A percentile compares a stretch with the other conserved stretches of the same genome.
phyloP scores from a whole-genome alignment of 2,113 vertebrate genomes.

The Gnathonemus longibarbis region DNA sequence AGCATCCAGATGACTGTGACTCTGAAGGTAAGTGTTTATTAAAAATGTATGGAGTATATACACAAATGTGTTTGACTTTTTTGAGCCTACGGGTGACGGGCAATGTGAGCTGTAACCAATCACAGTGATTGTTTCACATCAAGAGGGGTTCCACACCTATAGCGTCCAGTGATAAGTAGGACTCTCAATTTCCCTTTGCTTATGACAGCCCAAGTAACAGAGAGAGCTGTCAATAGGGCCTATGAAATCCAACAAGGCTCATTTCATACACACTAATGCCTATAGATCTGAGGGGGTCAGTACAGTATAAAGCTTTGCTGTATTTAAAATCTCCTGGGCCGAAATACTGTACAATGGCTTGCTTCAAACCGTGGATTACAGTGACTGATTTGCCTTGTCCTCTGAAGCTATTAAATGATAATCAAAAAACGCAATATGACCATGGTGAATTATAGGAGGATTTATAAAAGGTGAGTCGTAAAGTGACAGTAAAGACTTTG shows the following conservation, averaged over 20 bases:
- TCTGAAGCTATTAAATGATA: neutral
- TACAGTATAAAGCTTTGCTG: neutral
- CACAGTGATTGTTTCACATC: neutral
- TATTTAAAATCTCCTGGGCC: neutral
- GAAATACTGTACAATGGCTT: neutral
- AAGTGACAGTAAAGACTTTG: neutral
- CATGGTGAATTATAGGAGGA: neutral
- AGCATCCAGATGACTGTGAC: neutral
- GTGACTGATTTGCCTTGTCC: neutral
- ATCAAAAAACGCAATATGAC: neutral
- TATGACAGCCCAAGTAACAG: neutral
- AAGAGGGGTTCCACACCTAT: neutral
- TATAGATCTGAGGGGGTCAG: neutral
- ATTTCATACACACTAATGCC: neutral
- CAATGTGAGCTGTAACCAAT: neutral
- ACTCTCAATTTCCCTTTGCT: neutral
- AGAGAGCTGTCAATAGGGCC: neutral
- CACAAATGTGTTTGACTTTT: neutral
- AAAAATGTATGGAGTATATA: neutral
- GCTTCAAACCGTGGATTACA: neutral
- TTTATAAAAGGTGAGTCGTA: neutral
- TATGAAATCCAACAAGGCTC: slow-evolving; percentile 2
- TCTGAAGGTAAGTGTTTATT: neutral
- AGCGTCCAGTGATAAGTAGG: no score
- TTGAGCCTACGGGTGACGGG: neutral